Base-by-base conservation (phyloP, 2,113 vertebrate genomes). In the Verasper variegatus region DNA sequence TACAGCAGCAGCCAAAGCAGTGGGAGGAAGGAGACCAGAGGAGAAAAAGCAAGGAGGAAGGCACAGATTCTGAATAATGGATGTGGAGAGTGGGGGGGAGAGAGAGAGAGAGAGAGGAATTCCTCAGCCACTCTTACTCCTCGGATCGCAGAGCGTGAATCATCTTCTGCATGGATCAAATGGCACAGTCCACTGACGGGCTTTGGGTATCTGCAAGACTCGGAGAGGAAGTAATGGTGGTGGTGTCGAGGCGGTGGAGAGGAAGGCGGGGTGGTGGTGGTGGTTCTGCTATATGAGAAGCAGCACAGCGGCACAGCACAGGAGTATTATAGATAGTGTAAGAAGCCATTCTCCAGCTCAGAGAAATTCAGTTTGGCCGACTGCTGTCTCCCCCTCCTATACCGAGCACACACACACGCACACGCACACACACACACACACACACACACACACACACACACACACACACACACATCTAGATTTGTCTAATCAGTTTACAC, bases 401-500 rank as follows among this genome's bases (percentile, higher is more conserved):
- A 42, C 8, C 6, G 35, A 47, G 45, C 45, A 0, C 47, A 18
- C 0, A 54, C 27, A 21, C 74, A 54, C 51, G 67, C 62, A 56
- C 15, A 88, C 74, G 73, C 74, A 54, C 55, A 69, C 66, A 56
- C 15, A 88, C 72, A 74, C 71, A 54, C 55, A 69, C 66, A 56
- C 13, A 88, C 74, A 74, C 74, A 54, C 55, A 69, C 65, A 52
- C 13, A 88, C 73, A 74, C 13, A 88, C 74, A 74, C 15, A 1
- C 15, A 49, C 0, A 59, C 27, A 21, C 74, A 54, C 55, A 69
- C 62, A 52, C 13, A 84, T 78, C 92, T 90, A 69, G 87, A 71
- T 91, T 91, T 88, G 83, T 94, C 74, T 91, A 94, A 95, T 94
- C 94, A 94, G 92, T 94, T 91, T 72, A 94, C 86, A 82, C 91